Evolutionary conservation across 2,113 vertebrate species (phyloP).

Genomic region (Antigone vipio): DNA sequence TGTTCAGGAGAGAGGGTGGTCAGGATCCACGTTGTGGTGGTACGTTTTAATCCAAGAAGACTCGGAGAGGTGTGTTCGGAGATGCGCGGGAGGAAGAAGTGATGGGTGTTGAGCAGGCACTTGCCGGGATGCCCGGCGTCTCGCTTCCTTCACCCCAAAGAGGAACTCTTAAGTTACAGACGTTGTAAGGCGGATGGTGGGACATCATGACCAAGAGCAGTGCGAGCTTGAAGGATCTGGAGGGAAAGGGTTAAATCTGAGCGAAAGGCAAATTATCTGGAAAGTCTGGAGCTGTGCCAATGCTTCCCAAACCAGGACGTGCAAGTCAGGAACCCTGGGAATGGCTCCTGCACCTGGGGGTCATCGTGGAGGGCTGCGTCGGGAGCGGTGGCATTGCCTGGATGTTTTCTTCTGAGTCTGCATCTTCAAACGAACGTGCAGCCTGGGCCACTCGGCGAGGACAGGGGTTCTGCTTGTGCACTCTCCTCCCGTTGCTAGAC

Average conservation of each 20-base stretch:
- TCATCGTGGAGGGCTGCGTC: not conserved
- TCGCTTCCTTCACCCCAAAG: not conserved
- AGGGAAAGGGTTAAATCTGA: not conserved
- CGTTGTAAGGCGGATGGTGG: not conserved
- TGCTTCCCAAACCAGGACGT: not conserved
- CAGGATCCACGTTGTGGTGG: accelerated
- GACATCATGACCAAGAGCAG: not conserved
- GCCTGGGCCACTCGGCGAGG: accelerated
- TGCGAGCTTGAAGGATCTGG: not conserved
- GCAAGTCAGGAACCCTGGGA: not conserved
- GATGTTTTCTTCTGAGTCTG: not conserved
- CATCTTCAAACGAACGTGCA: not conserved
- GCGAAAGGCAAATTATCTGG: not conserved
- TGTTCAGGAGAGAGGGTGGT: not conserved
- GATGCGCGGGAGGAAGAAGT: not conserved
- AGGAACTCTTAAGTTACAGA: not conserved
- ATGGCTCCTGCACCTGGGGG: not conserved
- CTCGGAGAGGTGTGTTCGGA: not conserved
- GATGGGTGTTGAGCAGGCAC: not conserved
- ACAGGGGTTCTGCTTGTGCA: accelerated
- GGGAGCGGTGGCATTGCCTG: not conserved
- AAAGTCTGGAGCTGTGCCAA: not conserved
- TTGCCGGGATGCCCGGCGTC: accelerated
- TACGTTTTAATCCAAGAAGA: not conserved
- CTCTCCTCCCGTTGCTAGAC: not conserved